Percentiles rank a stretch among this genome's conserved stretches.
These are phyloP conservation scores for Casuarius casuarius DNA, from an alignment of 2,113 vertebrate species.

Conservation along the genomic window DNA sequence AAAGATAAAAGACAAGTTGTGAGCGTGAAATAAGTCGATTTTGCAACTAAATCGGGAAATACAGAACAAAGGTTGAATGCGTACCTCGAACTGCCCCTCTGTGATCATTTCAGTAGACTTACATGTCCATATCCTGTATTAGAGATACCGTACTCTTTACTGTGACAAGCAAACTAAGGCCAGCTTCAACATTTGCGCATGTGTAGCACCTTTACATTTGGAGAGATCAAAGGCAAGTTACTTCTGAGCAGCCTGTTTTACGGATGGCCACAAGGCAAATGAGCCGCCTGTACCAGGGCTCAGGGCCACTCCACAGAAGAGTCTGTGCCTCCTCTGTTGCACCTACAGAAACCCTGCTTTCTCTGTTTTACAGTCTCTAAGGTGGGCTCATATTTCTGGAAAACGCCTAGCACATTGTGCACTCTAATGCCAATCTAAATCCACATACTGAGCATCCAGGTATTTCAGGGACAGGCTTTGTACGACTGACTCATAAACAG, in stretches of 20 bases:
- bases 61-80: background rate
- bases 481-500: background rate
- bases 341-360: background rate
- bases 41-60: background rate
- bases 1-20: background rate
- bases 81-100: background rate
- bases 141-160: background rate
- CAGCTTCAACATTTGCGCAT: background rate
- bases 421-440: background rate
- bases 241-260: background rate
- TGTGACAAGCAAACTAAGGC: background rate
- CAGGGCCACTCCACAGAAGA: accelerated
- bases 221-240: background rate
- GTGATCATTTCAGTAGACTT: background rate
- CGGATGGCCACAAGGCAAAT: background rate
- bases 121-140: background rate
- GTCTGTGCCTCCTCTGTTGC: background rate
- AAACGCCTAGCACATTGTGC: background rate
- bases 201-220: background rate
- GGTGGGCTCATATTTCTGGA: background rate
- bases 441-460: background rate
- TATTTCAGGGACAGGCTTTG: background rate
- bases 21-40: background rate
- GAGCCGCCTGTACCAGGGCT: background rate
- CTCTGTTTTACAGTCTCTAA: background rate